Evolutionary conservation across 2,888 invertebrate genomes (phyloP).

Genomic region (Eurytoma californica): DNA sequence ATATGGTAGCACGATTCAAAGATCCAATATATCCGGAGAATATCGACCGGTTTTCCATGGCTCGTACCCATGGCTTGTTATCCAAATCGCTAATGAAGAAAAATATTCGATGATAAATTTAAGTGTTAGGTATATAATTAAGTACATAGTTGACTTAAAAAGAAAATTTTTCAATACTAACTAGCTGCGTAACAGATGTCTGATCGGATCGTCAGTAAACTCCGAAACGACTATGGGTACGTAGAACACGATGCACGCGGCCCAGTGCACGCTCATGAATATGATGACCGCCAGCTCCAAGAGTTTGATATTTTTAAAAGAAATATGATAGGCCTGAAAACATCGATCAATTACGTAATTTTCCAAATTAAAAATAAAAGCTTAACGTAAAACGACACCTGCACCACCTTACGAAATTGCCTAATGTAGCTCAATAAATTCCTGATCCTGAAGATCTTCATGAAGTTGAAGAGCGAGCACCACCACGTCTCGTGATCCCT

Average conservation of each 20-base stretch:
- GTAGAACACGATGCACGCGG: slow-evolving; percentile 69
- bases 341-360: background rate
- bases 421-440: slow-evolving; percentile 67
- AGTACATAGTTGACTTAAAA: background rate
- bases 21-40: slow-evolving; percentile 63
- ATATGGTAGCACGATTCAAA: slow-evolving; percentile 66
- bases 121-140: background rate
- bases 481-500: slow-evolving; percentile 58
- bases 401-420: slow-evolving; percentile 67
- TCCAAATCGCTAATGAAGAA: background rate
- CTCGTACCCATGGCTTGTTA: slow-evolving; percentile 65
- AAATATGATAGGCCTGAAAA: slow-evolving; percentile 65
- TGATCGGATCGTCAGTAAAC: slow-evolving; percentile 3
- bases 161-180: background rate
- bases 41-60: slow-evolving; percentile 60
- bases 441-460: slow-evolving; percentile 68
- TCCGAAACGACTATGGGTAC: slow-evolving; percentile 60
- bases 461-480: slow-evolving; percentile 62
- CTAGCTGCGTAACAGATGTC: background rate
- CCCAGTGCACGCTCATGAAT: slow-evolving; percentile 67
- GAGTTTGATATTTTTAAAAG: slow-evolving; percentile 63
- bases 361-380: too few species aligned
- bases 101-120: background rate
- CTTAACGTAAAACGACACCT: background rate
- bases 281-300: slow-evolving; percentile 62